phyloP scores from a whole-genome alignment of 2,113 vertebrate genomes.

The Phalacrocorax pelagicus region DNA sequence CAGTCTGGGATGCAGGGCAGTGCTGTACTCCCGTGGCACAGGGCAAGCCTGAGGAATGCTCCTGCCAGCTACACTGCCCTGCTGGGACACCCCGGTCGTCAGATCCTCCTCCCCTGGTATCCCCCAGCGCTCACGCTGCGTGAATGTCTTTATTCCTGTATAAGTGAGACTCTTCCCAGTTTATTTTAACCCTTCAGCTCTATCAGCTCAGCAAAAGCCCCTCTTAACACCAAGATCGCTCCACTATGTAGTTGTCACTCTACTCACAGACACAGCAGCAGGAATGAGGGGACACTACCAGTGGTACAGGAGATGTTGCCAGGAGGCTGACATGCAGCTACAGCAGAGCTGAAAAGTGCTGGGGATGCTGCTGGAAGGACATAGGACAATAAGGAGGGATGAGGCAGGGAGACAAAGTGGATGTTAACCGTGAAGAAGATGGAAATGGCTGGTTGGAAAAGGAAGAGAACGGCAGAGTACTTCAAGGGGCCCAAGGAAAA shows the following conservation, averaged over 20 bases:
- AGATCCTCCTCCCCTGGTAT: not conserved
- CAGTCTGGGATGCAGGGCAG: rapidly evolving
- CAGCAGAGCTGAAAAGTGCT: rapidly evolving
- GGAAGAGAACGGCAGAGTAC: not conserved
- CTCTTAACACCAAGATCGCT: not conserved
- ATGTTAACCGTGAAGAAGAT: not conserved
- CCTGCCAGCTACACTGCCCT: not conserved
- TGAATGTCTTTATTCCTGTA: not conserved
- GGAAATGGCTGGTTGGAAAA: not conserved
- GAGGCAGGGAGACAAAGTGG: not conserved
- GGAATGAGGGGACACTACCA: not conserved
- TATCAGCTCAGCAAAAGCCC: not conserved
- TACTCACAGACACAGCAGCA: not conserved
- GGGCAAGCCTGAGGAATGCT: not conserved
- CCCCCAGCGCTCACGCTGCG: rapidly evolving
- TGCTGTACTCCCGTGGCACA: not conserved
- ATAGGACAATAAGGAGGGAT: not conserved
- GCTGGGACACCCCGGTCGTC: not conserved
- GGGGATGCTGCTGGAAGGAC: not conserved
- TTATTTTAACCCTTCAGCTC: not conserved
- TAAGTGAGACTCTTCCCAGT: not conserved
- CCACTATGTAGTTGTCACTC: not conserved
- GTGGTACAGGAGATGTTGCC: not conserved
- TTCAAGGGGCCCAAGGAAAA: not conserved
- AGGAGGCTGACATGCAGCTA: not conserved